A percentile compares a stretch with the other conserved stretches of the same genome.
Evolutionary conservation across 2,888 invertebrate genomes (phyloP).

Genomic region (Andricus curvator): DNA sequence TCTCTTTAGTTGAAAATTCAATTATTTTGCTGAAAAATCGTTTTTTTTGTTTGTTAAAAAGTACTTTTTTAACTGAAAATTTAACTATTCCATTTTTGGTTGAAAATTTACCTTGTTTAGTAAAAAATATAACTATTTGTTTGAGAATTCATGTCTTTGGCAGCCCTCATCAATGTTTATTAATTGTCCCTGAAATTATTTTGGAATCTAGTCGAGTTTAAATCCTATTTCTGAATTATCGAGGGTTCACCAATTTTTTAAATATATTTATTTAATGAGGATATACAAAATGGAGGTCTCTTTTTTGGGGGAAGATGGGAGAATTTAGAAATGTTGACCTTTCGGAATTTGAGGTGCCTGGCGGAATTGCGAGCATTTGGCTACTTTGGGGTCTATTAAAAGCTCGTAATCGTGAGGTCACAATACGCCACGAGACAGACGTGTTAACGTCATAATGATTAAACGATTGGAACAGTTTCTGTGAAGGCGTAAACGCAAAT

Average conservation of each 20-base stretch:
- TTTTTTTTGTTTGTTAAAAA: no score
- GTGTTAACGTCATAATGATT: conserved; percentile 63
- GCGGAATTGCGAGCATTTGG: conserved; percentile 57
- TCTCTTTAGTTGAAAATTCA: no score
- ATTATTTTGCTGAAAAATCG: no score
- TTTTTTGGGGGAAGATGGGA: background rate
- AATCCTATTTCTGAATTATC: background rate
- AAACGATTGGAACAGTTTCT: conserved; percentile 56
- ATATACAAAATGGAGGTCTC: background rate
- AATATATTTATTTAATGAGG: background rate
- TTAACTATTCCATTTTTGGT: no score
- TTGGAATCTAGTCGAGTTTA: background rate
- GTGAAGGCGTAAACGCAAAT: conserved; percentile 28
- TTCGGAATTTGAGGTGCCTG: conserved; percentile 5
- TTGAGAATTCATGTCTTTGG: no score
- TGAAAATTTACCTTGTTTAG: no score
- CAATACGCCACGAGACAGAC: conserved; percentile 58
- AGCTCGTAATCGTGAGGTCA: conserved; percentile 60
- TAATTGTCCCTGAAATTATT: conserved; percentile 21
- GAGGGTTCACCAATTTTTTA: background rate
- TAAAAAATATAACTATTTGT: no score
- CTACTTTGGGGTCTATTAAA: conserved; percentile 63
- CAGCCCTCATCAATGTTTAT: background rate
- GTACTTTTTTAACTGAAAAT: no score
- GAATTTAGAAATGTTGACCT: conserved; percentile 3